Evolutionary conservation across 2,113 vertebrate species (phyloP).

Genomic region (Dolichotis patagonum): DNA sequence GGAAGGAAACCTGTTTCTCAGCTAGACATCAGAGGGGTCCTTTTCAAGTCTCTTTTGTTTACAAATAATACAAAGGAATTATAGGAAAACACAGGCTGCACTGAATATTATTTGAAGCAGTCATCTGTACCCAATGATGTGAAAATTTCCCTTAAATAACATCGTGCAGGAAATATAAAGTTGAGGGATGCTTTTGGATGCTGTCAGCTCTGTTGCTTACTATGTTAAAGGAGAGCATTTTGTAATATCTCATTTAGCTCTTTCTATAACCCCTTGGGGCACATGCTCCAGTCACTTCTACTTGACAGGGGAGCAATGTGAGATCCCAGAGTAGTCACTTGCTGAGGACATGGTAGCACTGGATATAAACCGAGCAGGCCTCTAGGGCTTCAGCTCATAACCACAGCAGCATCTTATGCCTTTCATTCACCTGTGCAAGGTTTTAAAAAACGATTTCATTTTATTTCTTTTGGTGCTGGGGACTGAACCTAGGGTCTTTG

Average conservation of each 20-base stretch:
- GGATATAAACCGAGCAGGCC: neutral
- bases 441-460: slow-evolving; percentile 11
- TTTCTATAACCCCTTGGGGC: neutral
- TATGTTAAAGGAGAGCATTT: neutral
- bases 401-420: too few species aligned
- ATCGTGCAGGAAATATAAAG: neutral
- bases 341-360: neutral
- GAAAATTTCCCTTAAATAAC: neutral
- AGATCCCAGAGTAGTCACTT: neutral
- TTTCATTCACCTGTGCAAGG: neutral
- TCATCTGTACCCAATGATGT: neutral
- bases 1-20: slow-evolving; percentile 12
- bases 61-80: neutral
- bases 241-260: neutral
- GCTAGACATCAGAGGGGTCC: neutral
- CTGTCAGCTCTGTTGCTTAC: neutral
- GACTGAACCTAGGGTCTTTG: neutral
- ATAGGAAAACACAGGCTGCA: neutral
- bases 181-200: neutral
- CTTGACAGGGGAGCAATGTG: neutral
- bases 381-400: neutral
- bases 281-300: neutral
- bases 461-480: neutral
- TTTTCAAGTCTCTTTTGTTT: slow-evolving; percentile 5
- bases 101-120: neutral